Evolutionary conservation across 2,113 vertebrate genomes (phyloP), one percentile per base, ranked within the genome.

Genomic region (Xyrauchen texanus): DNA sequence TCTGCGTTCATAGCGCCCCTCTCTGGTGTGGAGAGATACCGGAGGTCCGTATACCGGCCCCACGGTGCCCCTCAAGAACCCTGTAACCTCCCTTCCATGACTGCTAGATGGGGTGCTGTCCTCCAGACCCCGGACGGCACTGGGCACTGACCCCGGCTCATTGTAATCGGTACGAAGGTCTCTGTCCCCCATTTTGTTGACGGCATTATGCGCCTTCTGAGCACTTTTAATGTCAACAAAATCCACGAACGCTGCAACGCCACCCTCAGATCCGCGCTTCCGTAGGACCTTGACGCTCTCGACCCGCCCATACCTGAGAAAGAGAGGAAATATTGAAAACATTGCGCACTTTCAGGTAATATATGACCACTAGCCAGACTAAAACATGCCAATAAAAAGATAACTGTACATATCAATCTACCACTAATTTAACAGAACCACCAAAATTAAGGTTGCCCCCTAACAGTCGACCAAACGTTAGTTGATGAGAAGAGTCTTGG

Each of bases 161-260:
- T 99, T 99, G 94, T 99, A 99, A 95, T 98, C 98, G 90, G 97
- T 99, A 91, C 98, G 96, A 81, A 99, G 97, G 93, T 99, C 98
- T 91, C 97, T 94, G 84, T 99, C 98, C 75, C 97, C 98, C 97
- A 99, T 99, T 94, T 99, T 98, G 94, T 99, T 99, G 93, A 98
- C 95, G 51, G 98, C 96, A 92, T 99, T 99, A 92, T 99, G 98
- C 86, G 98, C 98, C 90, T 99, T 99, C 92, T 99, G 98, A 7
- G 98, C 98, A 90, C 98, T 99, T 94, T 99, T 99, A 89, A 99
- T 99, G 95, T 99, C 98, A 93, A 99, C 97, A 94, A 99, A 99
- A 96, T 99, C 98, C 96, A 99, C 98, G 93, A 99, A 99, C 10
- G 98, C 98, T 80, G 98, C 98, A 91, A 99, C 97, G 80, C 97